phyloP scores from a whole-genome alignment of 2,113 vertebrate species.

The Hypocryptadius cinnamomeus region DNA sequence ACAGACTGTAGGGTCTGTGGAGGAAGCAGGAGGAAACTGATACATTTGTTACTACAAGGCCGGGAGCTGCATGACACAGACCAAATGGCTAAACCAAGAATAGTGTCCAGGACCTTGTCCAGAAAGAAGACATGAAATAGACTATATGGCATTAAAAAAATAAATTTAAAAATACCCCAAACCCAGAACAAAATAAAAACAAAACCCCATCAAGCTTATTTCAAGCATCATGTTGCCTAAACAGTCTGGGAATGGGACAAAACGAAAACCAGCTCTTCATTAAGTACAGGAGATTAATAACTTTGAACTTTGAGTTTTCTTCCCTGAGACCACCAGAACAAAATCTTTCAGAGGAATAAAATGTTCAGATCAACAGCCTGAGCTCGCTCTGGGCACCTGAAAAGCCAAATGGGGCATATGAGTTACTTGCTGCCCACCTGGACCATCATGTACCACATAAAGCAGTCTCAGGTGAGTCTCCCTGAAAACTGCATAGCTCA shows the following conservation, averaged over 20 bases:
- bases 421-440: neutral
- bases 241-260: neutral
- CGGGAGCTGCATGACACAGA: neutral
- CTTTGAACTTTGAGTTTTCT: neutral
- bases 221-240: neutral
- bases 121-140: neutral
- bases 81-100: neutral
- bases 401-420: neutral
- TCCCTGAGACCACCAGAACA: neutral
- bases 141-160: neutral
- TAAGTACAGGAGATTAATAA: neutral
- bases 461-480: neutral
- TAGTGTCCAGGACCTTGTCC: neutral
- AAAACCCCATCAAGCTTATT: neutral
- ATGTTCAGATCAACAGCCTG: neutral
- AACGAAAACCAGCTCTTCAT: neutral
- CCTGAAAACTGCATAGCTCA: neutral
- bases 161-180: neutral
- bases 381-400: neutral
- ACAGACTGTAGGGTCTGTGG: neutral
- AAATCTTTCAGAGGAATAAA: neutral
- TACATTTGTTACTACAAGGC: neutral
- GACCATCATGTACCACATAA: rapidly evolving
- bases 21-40: neutral
- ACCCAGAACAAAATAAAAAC: neutral